Base-by-base conservation (phyloP, 2,113 vertebrate genomes). In the Pachycephala philippinensis region DNA sequence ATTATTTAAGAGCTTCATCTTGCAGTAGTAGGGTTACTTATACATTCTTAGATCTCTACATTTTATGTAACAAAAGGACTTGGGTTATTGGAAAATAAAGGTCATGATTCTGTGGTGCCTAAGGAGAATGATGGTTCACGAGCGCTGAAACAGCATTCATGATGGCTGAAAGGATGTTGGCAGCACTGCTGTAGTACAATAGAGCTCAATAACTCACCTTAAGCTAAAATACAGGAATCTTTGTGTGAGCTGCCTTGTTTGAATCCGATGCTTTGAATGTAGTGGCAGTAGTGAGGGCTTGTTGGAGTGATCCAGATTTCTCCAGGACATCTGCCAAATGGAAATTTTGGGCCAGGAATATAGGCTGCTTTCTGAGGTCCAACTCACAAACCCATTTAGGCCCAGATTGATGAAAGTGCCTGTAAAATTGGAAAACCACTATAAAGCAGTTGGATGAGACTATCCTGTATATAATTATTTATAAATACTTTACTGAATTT, bases 161-260 rank as follows among this genome's bases (percentile, higher is more conserved):
- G 35, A 11, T 39, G 31, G 19, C 7, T 56, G 61, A 50, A 37
- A 33, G 35, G 30, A 23, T 66, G 11, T 31, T 88, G 17, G 26
- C n/a, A 83, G 30, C 18, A 22, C 12, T 50, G 20, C 44, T 64
- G 13, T 26, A 7, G 18, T 74, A 66, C 31, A 37, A 0, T 23
- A 68, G 44, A 44, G 28, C 24, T 78, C 37, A 37, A 10, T 54
- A 63, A 40, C 11, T 84, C 13, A 28, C 22, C 6, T 57, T n/a
- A 17, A 15, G 21, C 8, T 70, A 44, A 70, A 57, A 13, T 52
- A 14, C 44, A 60, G 61, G 17, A 75, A 47, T 23, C 16, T 77
- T 59, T 13, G 27, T 1, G 0, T 40, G 18, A 64, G 6, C 10
- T 28, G 0, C 23, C 16, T 40, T 42, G 31, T 15, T 82, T 81